Evolutionary conservation across 2,113 vertebrate species (phyloP).

Genomic region (Phyllostomus discolor): DNA sequence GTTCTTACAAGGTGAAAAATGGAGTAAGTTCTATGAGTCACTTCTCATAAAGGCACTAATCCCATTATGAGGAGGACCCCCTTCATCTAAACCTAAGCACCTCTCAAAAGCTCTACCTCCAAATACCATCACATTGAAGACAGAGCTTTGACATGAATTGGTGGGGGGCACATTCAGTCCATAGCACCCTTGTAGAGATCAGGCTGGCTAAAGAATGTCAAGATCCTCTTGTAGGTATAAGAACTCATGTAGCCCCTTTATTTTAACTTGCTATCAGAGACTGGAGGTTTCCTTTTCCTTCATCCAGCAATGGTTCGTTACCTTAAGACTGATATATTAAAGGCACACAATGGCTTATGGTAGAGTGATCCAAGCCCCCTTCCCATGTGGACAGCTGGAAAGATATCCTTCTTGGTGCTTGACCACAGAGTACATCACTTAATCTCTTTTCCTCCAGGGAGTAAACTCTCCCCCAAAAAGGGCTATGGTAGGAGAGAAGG

Average conservation of each 20-base stretch:
- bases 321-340: neutral
- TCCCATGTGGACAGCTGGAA: neutral
- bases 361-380: too few species aligned
- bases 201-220: neutral
- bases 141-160: neutral
- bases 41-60: neutral
- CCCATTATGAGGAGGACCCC: neutral
- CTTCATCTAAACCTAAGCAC: neutral
- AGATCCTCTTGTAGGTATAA: neutral
- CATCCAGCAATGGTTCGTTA: neutral
- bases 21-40: neutral
- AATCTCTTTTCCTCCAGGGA: neutral
- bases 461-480: neutral
- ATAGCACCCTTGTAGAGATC: neutral
- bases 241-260: neutral
- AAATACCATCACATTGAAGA: neutral
- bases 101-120: neutral
- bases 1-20: neutral
- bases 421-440: neutral
- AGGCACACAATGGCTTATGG: neutral
- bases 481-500: neutral
- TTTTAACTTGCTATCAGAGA: neutral
- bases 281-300: neutral
- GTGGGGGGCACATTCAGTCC: neutral
- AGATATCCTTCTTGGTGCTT: neutral